Conservation (phyloP, 2,888 invertebrate genomes). For the Synanthedon tipuliformis region DNA sequence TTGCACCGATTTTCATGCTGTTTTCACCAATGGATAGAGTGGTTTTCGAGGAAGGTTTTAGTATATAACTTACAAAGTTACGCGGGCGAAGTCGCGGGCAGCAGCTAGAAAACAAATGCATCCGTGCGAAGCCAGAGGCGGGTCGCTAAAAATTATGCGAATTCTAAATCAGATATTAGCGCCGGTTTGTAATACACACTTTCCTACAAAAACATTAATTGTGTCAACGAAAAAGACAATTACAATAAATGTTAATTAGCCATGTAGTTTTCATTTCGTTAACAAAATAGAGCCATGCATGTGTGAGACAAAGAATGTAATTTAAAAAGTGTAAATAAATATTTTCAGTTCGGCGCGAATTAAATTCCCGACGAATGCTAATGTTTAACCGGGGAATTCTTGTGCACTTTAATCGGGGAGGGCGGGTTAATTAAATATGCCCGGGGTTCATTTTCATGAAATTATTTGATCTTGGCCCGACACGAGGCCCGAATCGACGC, state of each 20-base stretch:
- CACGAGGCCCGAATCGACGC: constrained; percentile 39
- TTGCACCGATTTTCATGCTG: no score
- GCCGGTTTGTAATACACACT: no score
- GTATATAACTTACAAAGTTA: no score
- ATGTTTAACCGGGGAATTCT: constrained; percentile 66
- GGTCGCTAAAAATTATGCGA: no score
- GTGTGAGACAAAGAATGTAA: constrained; percentile 36
- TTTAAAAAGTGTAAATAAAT: constrained; percentile 50
- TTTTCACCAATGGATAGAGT: no score
- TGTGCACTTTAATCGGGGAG: constrained; percentile 60
- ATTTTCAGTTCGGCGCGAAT: constrained; percentile 49
- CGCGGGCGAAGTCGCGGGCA: no score
- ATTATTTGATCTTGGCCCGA: constrained; percentile 61
- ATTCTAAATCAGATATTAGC: no score
- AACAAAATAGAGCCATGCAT: constrained; percentile 32
- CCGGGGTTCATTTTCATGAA: constrained; percentile 62
- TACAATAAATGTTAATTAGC: constrained; percentile 50
- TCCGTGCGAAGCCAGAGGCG: no score
- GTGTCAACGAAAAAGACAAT: constrained; percentile 52
- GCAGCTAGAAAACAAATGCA: no score
- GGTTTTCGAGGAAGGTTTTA: no score
- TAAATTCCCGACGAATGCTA: constrained; percentile 62
- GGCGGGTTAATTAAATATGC: constrained; percentile 65
- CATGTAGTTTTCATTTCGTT: constrained; percentile 26
- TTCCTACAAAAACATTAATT: constrained; percentile 41